A percentile compares a stretch with the other conserved stretches of the same genome.
Conservation (phyloP, 1,140 invertebrate species). For the Ceratina japonica region DNA sequence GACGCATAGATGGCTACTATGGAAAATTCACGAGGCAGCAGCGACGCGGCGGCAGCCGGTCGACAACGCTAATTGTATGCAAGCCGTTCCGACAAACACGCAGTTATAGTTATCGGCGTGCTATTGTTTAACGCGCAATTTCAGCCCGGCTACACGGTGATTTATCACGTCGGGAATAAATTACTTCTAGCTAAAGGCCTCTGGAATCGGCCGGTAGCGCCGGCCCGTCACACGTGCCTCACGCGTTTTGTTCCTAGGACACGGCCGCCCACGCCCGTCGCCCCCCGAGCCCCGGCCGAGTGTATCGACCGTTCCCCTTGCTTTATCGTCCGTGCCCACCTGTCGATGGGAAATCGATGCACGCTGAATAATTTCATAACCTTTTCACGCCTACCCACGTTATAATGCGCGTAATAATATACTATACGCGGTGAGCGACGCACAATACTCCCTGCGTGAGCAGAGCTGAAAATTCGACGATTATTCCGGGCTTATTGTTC, state of each 20-base stretch:
- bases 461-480: too few species aligned
- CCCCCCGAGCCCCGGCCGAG: slow-evolving; percentile 21
- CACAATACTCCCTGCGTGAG: neutral
- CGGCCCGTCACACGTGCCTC: slow-evolving; percentile 37
- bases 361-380: slow-evolving; percentile 44
- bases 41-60: slow-evolving; percentile 20
- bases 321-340: slow-evolving; percentile 53
- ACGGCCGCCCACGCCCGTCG: too few species aligned
- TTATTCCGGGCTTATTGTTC: too few species aligned
- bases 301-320: slow-evolving; percentile 44
- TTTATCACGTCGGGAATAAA: slow-evolving; percentile 64
- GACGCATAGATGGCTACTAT: neutral
- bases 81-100: slow-evolving; percentile 35
- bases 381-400: slow-evolving; percentile 33
- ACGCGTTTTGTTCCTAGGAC: slow-evolving; percentile 48
- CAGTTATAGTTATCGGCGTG: slow-evolving; percentile 60
- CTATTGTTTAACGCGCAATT: slow-evolving; percentile 64
- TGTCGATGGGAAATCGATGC: slow-evolving; percentile 58
- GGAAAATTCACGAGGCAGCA: neutral
- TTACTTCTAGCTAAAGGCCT: slow-evolving; percentile 58
- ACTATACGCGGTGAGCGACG: neutral
- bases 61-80: slow-evolving; percentile 61
- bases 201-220: slow-evolving; percentile 26
- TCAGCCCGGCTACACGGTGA: slow-evolving; percentile 53
- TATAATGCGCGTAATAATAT: slow-evolving; percentile 32